Evolutionary conservation across 2,113 vertebrate species (phyloP).

Genomic region (Cacatua alba): DNA sequence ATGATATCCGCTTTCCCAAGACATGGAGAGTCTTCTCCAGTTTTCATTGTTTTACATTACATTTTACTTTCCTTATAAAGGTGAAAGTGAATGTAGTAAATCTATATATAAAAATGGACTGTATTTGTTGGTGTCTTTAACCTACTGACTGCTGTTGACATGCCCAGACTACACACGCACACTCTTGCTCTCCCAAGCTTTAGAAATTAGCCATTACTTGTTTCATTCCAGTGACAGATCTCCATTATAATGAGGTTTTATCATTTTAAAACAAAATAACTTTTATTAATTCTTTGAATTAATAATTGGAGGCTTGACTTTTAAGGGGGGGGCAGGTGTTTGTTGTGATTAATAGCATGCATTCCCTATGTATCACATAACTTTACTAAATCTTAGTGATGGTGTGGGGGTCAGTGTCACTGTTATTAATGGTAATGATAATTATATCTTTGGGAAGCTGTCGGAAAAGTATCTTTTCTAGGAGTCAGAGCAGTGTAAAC

Average conservation of each 20-base stretch:
- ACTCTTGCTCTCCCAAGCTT: background rate
- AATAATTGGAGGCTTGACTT: conserved; percentile 10
- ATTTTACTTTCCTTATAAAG: background rate
- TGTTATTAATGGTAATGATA: conserved; percentile 31
- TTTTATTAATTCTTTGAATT: conserved; percentile 32
- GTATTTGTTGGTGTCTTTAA: background rate
- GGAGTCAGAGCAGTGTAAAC: conserved; percentile 34
- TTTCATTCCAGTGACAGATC: background rate
- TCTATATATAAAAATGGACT: background rate
- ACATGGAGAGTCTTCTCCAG: background rate
- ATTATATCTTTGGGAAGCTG: conserved; percentile 38
- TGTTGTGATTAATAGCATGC: background rate
- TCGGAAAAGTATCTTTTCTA: conserved; percentile 41
- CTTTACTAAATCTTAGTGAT: conserved; percentile 16
- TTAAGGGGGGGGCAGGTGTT: background rate
- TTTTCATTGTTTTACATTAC: background rate
- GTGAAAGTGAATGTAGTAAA: background rate
- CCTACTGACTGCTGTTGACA: background rate
- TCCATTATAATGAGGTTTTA: background rate
- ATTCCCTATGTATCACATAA: background rate
- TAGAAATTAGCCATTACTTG: background rate
- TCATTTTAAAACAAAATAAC: conserved; percentile 22
- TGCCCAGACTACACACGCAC: background rate
- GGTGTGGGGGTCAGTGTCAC: conserved; percentile 14
- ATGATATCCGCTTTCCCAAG: background rate